Evolutionary conservation across 2,113 vertebrate species (phyloP).

Genomic region (Plecturocebus donacophilus): DNA sequence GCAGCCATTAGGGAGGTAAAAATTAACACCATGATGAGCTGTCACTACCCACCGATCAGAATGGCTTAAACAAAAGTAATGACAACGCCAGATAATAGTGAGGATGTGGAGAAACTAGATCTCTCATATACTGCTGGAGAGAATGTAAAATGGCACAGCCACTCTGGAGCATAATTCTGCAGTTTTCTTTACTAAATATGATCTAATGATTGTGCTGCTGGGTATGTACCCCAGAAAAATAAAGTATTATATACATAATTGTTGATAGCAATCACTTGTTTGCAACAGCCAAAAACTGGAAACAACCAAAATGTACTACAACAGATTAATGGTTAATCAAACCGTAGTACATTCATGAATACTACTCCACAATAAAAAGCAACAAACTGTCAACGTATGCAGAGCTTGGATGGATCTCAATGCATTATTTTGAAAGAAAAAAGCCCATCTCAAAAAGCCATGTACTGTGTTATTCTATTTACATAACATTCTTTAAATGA

Average conservation of each 20-base stretch:
- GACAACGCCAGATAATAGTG: neutral
- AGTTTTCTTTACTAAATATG: neutral
- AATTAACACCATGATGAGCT: neutral
- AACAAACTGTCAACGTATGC: neutral
- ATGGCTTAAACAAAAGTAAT: neutral
- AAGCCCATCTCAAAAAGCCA: neutral
- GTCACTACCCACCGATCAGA: neutral
- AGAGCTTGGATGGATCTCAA: neutral
- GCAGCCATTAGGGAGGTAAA: neutral
- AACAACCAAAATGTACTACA: constrained; percentile 15
- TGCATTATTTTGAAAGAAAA: neutral
- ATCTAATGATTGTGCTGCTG: neutral
- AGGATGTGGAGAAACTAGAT: neutral
- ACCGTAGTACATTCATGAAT: neutral
- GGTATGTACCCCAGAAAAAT: neutral
- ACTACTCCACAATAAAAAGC: neutral
- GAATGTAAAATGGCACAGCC: neutral
- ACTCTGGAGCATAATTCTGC: neutral
- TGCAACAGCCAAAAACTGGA: neutral
- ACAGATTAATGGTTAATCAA: neutral
- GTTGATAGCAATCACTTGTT: neutral
- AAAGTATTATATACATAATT: neutral
- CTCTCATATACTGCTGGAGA: neutral
- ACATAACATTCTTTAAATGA: constrained; percentile 10
- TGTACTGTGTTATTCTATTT: neutral